Percentiles rank a stretch among this genome's conserved stretches.
phyloP scores from a whole-genome alignment of 2,888 invertebrate species.

The Caenorhabditis sp. region DNA sequence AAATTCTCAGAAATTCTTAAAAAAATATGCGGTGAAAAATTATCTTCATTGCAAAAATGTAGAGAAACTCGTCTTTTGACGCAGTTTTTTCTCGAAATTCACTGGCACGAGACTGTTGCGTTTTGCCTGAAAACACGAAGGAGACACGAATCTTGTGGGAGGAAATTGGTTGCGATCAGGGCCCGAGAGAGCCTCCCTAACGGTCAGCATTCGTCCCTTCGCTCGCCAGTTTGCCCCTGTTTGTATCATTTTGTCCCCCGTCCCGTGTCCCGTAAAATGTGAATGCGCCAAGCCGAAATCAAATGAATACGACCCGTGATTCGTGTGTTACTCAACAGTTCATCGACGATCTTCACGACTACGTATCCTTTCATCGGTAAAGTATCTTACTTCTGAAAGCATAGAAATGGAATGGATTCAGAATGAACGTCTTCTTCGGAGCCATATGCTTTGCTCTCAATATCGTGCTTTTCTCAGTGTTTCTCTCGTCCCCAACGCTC shows the following conservation, averaged over 20 bases:
- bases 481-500: conserved; percentile 52
- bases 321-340: conserved; percentile 38
- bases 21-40: no score
- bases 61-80: neutral
- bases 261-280: conserved; percentile 46
- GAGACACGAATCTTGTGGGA: neutral
- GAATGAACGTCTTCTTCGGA: conserved; percentile 68
- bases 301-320: conserved; percentile 51
- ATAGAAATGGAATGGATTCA: neutral
- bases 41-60: no score
- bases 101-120: conserved; percentile 8
- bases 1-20: no score
- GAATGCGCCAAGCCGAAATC: conserved; percentile 29
- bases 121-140: conserved; percentile 9
- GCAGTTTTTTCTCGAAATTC: conserved; percentile 6
- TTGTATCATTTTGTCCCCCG: conserved; percentile 8
- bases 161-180: conserved; percentile 18
- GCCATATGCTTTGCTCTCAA: conserved; percentile 63
- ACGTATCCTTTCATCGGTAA: conserved; percentile 60
- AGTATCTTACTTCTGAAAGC: no score
- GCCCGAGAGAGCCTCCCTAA: neutral
- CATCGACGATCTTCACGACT: conserved; percentile 48
- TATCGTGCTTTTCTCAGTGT: conserved; percentile 60
- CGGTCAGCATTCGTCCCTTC: conserved; percentile 10
- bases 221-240: neutral